Conservation (phyloP, 2,888 invertebrate genomes). For the Bombylius discolor region DNA sequence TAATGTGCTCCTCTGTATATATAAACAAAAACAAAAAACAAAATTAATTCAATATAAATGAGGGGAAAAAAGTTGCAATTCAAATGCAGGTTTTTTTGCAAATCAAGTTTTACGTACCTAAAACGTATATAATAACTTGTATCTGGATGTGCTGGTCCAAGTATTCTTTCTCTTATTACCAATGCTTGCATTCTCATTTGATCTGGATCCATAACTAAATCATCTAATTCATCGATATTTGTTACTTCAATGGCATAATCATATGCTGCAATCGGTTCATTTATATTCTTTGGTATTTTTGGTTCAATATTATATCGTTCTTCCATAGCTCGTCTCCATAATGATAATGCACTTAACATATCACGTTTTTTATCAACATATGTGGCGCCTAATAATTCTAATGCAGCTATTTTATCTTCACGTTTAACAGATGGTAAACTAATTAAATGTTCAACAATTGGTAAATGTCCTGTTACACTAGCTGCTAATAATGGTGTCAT, state of each 20-base stretch:
- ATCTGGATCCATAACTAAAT: slow-evolving; percentile 83
- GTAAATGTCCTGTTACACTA: slow-evolving; percentile 81
- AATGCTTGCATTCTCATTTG: slow-evolving; percentile 93
- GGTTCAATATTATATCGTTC: slow-evolving; percentile 52
- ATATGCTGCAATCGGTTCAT: slow-evolving; percentile 71
- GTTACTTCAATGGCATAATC: slow-evolving; percentile 76
- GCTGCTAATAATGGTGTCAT: slow-evolving; percentile 94
- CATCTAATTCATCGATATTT: slow-evolving; percentile 65
- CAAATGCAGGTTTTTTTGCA: background rate
- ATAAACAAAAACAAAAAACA: background rate
- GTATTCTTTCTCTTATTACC: slow-evolving; percentile 80
- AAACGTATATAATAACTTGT: slow-evolving; percentile 93
- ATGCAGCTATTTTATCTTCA: slow-evolving; percentile 72
- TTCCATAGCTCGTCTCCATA: slow-evolving; percentile 87
- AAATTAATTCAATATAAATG: background rate
- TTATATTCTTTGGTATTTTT: slow-evolving; percentile 59
- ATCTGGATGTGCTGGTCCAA: slow-evolving; percentile 89
- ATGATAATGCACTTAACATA: slow-evolving; percentile 75
- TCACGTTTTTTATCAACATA: slow-evolving; percentile 94
- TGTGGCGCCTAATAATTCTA: slow-evolving; percentile 86
- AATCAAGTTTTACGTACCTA: slow-evolving; percentile 22
- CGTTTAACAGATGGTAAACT: slow-evolving; percentile 58
- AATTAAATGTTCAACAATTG: slow-evolving; percentile 86
- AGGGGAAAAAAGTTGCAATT: background rate
- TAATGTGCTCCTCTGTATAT: slow-evolving; percentile 67